A percentile compares a stretch with the other conserved stretches of the same genome.
These are phyloP conservation scores for Caenorhabditis wallacei DNA, from an alignment of 2,888 invertebrate species.

Conservation along the genomic window DNA sequence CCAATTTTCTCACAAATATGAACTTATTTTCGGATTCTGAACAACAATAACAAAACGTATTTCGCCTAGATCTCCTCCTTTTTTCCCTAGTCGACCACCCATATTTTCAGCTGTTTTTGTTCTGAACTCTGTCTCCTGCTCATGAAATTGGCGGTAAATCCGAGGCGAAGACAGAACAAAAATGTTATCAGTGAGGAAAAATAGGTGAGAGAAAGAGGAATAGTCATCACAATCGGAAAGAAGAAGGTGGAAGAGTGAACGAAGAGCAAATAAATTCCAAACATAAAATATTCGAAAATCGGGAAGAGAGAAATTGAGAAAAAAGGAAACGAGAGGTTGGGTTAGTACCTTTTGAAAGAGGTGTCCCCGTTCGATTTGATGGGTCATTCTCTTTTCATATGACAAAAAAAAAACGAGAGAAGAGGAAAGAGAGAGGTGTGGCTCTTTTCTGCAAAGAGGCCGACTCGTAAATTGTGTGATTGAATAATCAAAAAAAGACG, in stretches of 20 bases:
- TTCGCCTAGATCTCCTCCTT: background rate
- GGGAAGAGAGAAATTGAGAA: background rate
- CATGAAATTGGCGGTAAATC: background rate
- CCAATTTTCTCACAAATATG: background rate
- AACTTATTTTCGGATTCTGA: too few species aligned
- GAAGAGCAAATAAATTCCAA: constrained; percentile 50
- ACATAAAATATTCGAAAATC: constrained; percentile 47
- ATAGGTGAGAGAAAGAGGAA: background rate
- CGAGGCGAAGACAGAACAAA: background rate
- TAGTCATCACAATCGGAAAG: background rate
- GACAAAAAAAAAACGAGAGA: constrained; percentile 1
- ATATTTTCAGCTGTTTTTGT: constrained; percentile 30
- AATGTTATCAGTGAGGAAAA: constrained; percentile 9
- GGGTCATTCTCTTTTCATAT: constrained; percentile 1
- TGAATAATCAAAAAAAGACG: constrained; percentile 4
- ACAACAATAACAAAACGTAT: background rate
- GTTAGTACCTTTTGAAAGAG: constrained; percentile 1
- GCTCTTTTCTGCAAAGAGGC: background rate
- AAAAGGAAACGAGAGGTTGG: constrained; percentile 7
- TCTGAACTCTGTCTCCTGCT: background rate
- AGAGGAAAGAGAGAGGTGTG: background rate
- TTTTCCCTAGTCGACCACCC: constrained; percentile 14
- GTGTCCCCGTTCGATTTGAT: background rate
- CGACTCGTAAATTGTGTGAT: constrained; percentile 9
- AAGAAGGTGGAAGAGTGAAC: constrained; percentile 6